phyloP scores from a whole-genome alignment of 2,113 vertebrate species.

The Serinus canaria region DNA sequence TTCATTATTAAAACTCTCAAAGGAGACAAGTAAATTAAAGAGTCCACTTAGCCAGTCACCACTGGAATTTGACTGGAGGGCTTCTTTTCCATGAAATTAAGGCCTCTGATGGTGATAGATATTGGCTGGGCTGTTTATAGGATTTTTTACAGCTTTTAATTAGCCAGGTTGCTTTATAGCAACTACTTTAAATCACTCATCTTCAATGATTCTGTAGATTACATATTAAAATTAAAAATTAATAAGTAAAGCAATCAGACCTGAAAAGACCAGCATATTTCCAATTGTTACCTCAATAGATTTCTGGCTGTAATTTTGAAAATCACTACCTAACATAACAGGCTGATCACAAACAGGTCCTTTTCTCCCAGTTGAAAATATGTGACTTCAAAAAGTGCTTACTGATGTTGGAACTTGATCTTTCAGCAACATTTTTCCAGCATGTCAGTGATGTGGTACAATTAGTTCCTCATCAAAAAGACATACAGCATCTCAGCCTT shows the following conservation, averaged over 20 bases:
- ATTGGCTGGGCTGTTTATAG: background rate
- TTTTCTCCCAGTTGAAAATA: background rate
- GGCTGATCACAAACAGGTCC: background rate
- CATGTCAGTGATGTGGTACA: background rate
- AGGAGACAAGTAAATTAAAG: conserved; percentile 25
- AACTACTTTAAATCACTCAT: background rate
- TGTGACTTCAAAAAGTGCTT: background rate
- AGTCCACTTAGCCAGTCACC: background rate
- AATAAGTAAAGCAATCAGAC: background rate
- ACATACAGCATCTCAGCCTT: conserved; percentile 8
- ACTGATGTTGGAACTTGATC: background rate
- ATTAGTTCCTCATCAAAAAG: conserved; percentile 49
- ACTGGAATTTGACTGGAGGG: background rate
- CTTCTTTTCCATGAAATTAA: background rate
- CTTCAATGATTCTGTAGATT: background rate
- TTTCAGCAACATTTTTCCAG: background rate
- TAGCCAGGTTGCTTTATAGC: background rate
- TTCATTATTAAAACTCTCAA: background rate
- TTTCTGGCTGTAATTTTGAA: background rate
- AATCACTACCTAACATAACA: background rate
- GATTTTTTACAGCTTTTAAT: background rate
- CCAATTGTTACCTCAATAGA: background rate
- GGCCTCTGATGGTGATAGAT: background rate
- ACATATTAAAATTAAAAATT: background rate
- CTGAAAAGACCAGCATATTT: background rate